Evolutionary conservation across 2,888 invertebrate genomes (phyloP).

Genomic region (Cephalotes varians): DNA sequence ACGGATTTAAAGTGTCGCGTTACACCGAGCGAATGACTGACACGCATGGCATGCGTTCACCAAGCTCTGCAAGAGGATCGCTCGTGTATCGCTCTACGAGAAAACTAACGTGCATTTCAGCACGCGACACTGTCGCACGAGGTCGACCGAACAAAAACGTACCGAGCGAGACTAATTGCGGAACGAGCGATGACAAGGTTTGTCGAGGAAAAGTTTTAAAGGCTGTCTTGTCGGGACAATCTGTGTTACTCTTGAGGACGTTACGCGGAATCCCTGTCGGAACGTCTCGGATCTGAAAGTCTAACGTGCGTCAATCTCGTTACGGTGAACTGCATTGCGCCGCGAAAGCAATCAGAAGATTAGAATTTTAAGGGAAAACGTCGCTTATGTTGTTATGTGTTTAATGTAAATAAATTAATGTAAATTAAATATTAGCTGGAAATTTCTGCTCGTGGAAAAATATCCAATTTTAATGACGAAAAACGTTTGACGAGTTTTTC

Average conservation of each 20-base stretch:
- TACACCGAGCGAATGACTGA: constrained; percentile 60
- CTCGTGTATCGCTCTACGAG: constrained; percentile 11
- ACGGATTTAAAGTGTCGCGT: constrained; percentile 65
- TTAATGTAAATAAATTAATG: not conserved
- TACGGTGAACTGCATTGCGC: constrained; percentile 36
- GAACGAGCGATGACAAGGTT: constrained; percentile 76
- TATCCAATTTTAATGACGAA: not conserved
- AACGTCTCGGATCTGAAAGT: constrained; percentile 19
- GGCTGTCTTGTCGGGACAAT: constrained; percentile 58
- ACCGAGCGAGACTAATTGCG: constrained; percentile 77
- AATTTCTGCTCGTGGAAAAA: not conserved
- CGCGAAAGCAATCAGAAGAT: constrained; percentile 8
- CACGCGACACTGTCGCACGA: constrained; percentile 64
- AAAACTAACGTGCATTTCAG: constrained; percentile 46
- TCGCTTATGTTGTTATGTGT: not conserved
- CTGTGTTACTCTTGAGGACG: constrained; percentile 24
- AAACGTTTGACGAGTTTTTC: not conserved
- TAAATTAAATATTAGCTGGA: not conserved
- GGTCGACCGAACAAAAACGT: constrained; percentile 67
- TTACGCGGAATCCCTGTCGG: not conserved
- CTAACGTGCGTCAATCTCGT: constrained; percentile 23
- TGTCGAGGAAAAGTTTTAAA: constrained; percentile 68
- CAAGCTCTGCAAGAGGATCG: not conserved
- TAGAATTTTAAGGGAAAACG: not conserved
- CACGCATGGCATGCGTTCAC: constrained; percentile 63